Evolutionary conservation across 2,888 invertebrate genomes (phyloP).

Genomic region (Pinctada fucata): DNA sequence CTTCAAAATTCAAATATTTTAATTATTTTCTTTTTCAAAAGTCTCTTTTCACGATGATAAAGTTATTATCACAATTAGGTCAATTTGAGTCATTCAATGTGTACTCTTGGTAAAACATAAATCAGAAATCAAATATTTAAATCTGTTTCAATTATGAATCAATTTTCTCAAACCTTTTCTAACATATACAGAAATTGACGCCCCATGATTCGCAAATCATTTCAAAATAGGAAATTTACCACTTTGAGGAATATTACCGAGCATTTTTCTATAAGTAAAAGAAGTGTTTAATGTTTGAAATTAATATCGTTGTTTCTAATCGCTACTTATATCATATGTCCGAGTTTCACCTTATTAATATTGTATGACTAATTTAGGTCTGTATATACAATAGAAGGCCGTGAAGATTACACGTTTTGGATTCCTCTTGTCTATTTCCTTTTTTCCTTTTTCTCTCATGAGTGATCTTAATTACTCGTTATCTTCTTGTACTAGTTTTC

Average conservation of each 20-base stretch:
- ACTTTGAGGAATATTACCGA: background rate
- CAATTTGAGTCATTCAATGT: too few relatives aligned
- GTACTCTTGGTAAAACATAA: too few relatives aligned
- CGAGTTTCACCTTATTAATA: background rate
- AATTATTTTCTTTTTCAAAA: too few relatives aligned
- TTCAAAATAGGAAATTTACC: background rate
- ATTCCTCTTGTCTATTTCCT: background rate
- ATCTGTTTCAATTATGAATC: too few relatives aligned
- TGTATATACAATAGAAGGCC: background rate
- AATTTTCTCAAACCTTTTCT: too few relatives aligned
- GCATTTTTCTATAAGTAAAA: background rate
- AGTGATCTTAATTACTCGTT: too few relatives aligned
- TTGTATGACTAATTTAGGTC: background rate
- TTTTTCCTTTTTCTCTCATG: too few relatives aligned
- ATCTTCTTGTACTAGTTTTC: too few relatives aligned
- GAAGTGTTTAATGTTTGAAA: background rate
- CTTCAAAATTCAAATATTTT: too few relatives aligned
- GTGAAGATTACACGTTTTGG: background rate
- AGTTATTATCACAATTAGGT: too few relatives aligned
- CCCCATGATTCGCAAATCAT: background rate
- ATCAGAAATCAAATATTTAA: too few relatives aligned
- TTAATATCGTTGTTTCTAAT: background rate
- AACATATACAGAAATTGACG: background rate
- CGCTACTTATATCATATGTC: background rate
- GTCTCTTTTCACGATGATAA: too few relatives aligned